These are phyloP conservation scores for Amblyopsis hoosieri DNA, from an alignment of 2,797 vertebrate species.

Conservation along the genomic window DNA sequence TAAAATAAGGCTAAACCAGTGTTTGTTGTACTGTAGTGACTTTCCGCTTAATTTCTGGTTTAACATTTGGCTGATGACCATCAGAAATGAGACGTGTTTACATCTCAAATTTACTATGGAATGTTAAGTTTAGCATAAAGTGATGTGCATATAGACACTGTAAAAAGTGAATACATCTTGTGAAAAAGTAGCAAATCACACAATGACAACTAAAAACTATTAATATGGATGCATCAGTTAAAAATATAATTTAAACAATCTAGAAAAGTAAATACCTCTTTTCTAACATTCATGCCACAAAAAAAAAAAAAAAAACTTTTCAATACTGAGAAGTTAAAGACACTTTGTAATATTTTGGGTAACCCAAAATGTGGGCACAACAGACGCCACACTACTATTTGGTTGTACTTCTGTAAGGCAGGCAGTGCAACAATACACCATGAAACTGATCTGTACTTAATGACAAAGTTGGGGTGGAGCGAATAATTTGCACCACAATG, in stretches of 20 bases:
- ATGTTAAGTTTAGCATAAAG: no score
- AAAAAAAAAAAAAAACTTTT: no score
- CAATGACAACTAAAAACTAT: conserved; percentile 35
- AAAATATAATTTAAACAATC: conserved; percentile 59
- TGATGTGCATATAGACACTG: no score
- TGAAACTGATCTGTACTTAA: conserved; percentile 12
- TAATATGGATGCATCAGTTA: conserved; percentile 38
- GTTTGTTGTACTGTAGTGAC: neutral
- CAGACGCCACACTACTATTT: conserved; percentile 69
- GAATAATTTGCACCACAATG: neutral
- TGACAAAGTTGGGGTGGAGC: neutral
- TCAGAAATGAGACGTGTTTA: no score
- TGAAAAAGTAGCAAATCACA: conserved; percentile 30
- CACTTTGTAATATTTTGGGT: conserved; percentile 33
- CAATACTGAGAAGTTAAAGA: conserved; percentile 23
- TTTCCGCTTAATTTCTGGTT: no score
- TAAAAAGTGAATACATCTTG: conserved; percentile 36
- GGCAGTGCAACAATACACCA: conserved; percentile 65
- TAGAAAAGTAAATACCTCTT: conserved; percentile 30
- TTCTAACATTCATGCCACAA: no score
- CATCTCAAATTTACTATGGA: no score
- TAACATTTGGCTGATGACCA: no score
- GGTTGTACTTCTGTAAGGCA: conserved; percentile 46
- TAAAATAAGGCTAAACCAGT: no score
- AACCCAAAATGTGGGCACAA: conserved; percentile 40